phyloP scores from a whole-genome alignment of 2,797 vertebrate genomes.

The Takifugu rubripes region DNA sequence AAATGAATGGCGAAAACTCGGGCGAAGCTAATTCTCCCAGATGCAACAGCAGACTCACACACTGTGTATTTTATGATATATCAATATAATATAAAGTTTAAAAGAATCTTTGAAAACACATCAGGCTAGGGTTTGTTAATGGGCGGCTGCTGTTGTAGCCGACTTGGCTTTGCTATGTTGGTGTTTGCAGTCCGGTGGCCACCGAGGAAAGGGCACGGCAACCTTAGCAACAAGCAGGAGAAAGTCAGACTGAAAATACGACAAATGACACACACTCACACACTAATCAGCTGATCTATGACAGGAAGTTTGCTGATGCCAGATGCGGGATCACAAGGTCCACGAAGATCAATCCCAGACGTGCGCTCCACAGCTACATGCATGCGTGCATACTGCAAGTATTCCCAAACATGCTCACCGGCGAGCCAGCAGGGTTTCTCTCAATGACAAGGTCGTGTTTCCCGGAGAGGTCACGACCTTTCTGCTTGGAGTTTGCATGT shows the following conservation, averaged over 20 bases:
- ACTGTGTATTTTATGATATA: no score
- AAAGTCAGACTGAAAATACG: conserved; percentile 37
- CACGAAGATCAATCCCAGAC: conserved; percentile 31
- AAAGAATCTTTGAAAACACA: no score
- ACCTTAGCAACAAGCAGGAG: conserved; percentile 26
- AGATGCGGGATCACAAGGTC: conserved; percentile 16
- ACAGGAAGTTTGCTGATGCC: conserved; percentile 28
- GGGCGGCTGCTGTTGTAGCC: no score
- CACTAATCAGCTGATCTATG: conserved; percentile 52
- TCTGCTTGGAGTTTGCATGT: neutral
- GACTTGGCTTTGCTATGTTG: conserved; percentile 36
- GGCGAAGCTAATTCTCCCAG: no score
- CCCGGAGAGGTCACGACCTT: neutral
- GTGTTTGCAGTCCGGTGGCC: conserved; percentile 23
- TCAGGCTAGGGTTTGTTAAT: no score
- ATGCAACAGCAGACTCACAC: no score
- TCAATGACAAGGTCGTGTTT: neutral
- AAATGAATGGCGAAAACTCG: neutral
- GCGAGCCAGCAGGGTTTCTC: neutral
- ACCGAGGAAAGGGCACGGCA: conserved; percentile 16
- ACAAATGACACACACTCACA: conserved; percentile 45
- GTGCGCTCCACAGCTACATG: conserved; percentile 11
- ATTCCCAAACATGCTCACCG: neutral
- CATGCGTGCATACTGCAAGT: neutral
- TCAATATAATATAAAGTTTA: no score